Evolutionary conservation across 2,113 vertebrate genomes (phyloP).

Genomic region (Aegithalos caudatus): DNA sequence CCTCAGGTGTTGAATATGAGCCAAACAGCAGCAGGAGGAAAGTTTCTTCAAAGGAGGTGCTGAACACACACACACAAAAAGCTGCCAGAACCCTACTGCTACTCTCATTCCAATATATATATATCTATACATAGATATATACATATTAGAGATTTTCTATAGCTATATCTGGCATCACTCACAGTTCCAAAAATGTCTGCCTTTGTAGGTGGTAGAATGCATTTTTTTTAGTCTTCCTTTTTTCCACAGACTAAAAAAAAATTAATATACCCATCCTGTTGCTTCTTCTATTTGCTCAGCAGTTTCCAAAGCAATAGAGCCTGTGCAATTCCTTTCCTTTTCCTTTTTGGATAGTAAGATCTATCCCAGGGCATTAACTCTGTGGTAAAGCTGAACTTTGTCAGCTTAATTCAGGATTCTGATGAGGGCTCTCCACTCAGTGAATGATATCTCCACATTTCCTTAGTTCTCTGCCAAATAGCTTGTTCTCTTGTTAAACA

Average conservation of each 20-base stretch:
- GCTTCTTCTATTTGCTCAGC: not conserved
- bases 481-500: not conserved
- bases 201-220: not conserved
- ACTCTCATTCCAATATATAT: not conserved
- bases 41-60: not conserved
- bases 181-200: not conserved
- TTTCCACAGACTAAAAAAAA: not conserved
- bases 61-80: not conserved
- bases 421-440: not conserved
- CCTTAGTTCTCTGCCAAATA: not conserved
- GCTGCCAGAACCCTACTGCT: not conserved
- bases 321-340: not conserved
- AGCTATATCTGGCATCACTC: not conserved
- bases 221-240: not conserved
- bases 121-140: not conserved
- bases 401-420: not conserved
- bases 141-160: not conserved
- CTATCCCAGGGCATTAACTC: not conserved
- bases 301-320: not conserved
- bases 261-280: not conserved
- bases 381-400: not conserved
- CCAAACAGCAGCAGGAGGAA: not conserved
- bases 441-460: not conserved
- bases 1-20: not conserved
- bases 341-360: not conserved